These are phyloP conservation scores for Candidula unifasciata DNA, from an alignment of 2,888 invertebrate species.

Conservation along the genomic window DNA sequence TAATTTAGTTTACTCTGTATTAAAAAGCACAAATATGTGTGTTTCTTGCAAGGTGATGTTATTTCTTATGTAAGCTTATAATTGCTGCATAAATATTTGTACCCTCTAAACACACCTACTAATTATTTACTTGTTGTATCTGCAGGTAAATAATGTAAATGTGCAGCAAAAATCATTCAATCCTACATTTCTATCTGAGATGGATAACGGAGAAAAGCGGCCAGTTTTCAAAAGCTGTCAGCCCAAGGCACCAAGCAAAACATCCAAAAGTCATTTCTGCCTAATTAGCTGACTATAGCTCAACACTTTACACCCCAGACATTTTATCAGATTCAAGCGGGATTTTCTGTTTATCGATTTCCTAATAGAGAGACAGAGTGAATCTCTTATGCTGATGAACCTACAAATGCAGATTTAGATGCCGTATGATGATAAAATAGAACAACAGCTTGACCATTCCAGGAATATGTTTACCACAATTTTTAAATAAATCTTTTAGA, in stretches of 20 bases:
- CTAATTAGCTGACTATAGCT: constrained; percentile 41
- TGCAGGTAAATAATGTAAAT: constrained; percentile 45
- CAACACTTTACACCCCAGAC: neutral
- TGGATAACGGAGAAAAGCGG: constrained; percentile 19
- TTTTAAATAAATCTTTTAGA: no score
- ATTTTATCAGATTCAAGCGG: no score
- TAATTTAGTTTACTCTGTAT: neutral
- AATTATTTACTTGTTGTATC: neutral
- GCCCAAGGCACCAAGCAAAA: constrained; percentile 42
- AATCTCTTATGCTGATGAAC: no score
- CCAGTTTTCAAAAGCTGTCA: constrained; percentile 37
- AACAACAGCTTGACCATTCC: no score
- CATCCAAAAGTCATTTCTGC: constrained; percentile 48
- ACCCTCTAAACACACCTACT: neutral
- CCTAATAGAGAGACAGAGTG: no score
- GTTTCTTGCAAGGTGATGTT: neutral
- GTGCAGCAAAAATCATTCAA: neutral
- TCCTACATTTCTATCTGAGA: neutral
- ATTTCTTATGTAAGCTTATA: neutral
- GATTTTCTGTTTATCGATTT: no score
- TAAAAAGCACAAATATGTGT: neutral
- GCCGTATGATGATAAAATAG: no score
- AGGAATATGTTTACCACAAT: no score
- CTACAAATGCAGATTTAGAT: no score
- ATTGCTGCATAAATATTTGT: neutral